Conservation (phyloP, 1,140 invertebrate species). For the Onthophagus taurus region DNA sequence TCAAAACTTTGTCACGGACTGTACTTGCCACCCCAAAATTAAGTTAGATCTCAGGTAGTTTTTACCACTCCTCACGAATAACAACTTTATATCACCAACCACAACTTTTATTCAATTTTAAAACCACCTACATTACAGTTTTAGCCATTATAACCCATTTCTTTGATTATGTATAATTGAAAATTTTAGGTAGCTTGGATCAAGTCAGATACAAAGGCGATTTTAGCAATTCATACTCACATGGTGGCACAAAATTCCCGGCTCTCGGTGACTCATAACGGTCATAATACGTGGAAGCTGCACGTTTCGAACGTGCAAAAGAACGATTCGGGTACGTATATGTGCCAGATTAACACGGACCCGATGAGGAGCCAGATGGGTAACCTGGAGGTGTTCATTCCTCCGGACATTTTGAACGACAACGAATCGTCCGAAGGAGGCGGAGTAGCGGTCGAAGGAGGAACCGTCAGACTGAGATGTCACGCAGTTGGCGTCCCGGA, state of each 20-base stretch:
- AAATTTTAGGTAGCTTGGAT: slow-evolving; percentile 78
- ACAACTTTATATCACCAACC: too few species aligned
- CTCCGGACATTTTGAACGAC: slow-evolving; percentile 71
- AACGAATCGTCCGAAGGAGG: slow-evolving; percentile 46
- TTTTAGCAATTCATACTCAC: slow-evolving; percentile 80
- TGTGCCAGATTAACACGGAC: slow-evolving; percentile 88
- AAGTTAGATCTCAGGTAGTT: slow-evolving; percentile 5
- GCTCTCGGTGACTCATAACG: slow-evolving; percentile 78
- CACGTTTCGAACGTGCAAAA: slow-evolving; percentile 80
- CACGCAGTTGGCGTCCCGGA: slow-evolving; percentile 69
- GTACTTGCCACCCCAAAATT: background rate
- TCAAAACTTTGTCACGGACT: slow-evolving; percentile 9
- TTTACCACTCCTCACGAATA: background rate
- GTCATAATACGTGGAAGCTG: slow-evolving; percentile 85
- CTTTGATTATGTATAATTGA: too few species aligned
- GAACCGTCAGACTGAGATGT: slow-evolving; percentile 65
- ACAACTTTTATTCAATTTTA: too few species aligned
- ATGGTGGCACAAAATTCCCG: slow-evolving; percentile 81
- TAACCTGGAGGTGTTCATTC: slow-evolving; percentile 70
- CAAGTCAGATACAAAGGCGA: slow-evolving; percentile 80
- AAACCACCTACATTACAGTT: too few species aligned
- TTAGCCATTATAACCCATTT: too few species aligned
- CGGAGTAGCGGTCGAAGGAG: slow-evolving; percentile 61
- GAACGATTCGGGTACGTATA: slow-evolving; percentile 80
- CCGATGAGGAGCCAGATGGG: slow-evolving; percentile 82